Base-by-base conservation (phyloP, 2,888 invertebrate genomes). In the Clusia tigrina region DNA sequence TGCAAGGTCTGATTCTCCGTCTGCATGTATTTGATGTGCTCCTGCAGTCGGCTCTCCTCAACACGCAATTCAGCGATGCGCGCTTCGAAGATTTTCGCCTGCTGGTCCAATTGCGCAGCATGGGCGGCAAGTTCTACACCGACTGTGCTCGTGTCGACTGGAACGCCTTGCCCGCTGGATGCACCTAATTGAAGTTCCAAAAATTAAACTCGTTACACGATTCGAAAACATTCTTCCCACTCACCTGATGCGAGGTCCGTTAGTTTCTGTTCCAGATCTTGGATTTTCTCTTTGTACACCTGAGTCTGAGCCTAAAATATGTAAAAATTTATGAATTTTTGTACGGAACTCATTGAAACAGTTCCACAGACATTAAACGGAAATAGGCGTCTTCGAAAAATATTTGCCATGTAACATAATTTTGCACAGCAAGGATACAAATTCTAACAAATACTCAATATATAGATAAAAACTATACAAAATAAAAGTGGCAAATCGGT, bases 271-370 rank as follows among this genome's bases (percentile, higher is more conserved):
- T 83, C 83, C 65, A 83, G 69, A 64, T 77, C 79, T 32, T 76
- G 69, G 22, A 83, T 83, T 69, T 78, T 82, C 65, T 83, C 83
- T 67, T 77, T 81, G 66, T 81, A 83, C 9, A 81, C 81, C 68
- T 83, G 80, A 2, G 80, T 78, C 68, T 83, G 83, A 5, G 79
- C 81, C 83, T 83, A 63, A 59, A 62, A 69, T 58, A 62, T 54
- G 56, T 2, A 2, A 23, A 54, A 53, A 54, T 32, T 25, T 38
- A 18, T 57, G 51, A n/a, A 52, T 52, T 2, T 5, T 54, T 54
- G 54, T 32, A 9, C n/a, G 18, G 18, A 20, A 5, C 18, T 48
- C 18, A 18, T 18, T 22, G 15, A 48, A 3, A 48, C 5, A 48
- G 5, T 22, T 42, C 26, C 54, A 54, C 54, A 54, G 32, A 54